Evolutionary conservation across 2,888 invertebrate species (phyloP).

Genomic region (Augiades crinisus): DNA sequence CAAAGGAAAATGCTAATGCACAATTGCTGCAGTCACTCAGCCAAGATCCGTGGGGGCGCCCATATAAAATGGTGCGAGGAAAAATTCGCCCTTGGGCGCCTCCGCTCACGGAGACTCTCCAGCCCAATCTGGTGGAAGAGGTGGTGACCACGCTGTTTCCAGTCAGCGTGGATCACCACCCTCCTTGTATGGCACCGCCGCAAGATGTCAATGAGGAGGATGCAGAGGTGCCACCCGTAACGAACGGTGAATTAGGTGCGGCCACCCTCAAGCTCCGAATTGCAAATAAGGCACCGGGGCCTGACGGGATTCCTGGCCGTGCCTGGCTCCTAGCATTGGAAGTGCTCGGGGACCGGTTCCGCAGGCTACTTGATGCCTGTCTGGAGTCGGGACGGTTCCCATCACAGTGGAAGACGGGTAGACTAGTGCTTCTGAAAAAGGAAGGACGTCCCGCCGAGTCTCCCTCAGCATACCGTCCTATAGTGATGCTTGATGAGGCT

Average conservation of each 20-base stretch:
- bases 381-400: slow-evolving; percentile 27
- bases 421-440: too few relatives aligned
- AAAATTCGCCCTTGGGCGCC: slow-evolving; percentile 18
- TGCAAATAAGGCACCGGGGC: too few relatives aligned
- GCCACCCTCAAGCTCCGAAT: too few relatives aligned
- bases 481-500: too few relatives aligned
- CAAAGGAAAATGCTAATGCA: background rate
- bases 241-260: too few relatives aligned
- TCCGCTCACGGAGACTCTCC: background rate
- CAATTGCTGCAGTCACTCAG: slow-evolving; percentile 2
- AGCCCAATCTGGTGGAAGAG: background rate
- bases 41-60: slow-evolving; percentile 28
- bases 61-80: slow-evolving; percentile 22
- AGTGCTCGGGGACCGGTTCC: slow-evolving; percentile 25
- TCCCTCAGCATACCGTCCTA: too few relatives aligned
- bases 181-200: background rate
- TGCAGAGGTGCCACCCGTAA: too few relatives aligned
- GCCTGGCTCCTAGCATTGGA: slow-evolving; percentile 14
- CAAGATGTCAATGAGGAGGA: too few relatives aligned
- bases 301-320: too few relatives aligned
- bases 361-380: too few relatives aligned
- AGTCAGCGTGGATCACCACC: background rate
- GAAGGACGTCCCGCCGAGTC: slow-evolving; percentile 6
- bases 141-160: background rate
- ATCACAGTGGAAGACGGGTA: slow-evolving; percentile 19